phyloP scores from a whole-genome alignment of 1,140 invertebrate species.

The Bombus consobrinus region DNA sequence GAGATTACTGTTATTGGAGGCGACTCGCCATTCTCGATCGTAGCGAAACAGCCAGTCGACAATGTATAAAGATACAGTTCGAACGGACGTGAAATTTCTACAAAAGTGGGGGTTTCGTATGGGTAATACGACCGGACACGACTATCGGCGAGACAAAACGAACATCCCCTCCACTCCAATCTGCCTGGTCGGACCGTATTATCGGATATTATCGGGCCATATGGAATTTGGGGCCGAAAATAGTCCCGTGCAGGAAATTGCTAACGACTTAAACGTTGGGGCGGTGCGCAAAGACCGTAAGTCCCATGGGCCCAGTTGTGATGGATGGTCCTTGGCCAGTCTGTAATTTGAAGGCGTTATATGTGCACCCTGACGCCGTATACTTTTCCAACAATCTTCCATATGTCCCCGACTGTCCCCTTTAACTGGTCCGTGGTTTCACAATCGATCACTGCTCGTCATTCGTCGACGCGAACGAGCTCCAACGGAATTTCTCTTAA shows the following conservation, averaged over 20 bases:
- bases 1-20: constrained; percentile 30
- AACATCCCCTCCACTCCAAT: constrained; percentile 32
- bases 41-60: neutral
- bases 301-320: constrained; percentile 72
- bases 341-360: constrained; percentile 83
- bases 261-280: constrained; percentile 83
- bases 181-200: constrained; percentile 61
- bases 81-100: neutral
- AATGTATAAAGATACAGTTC: neutral
- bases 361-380: constrained; percentile 78
- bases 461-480: neutral
- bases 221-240: constrained; percentile 81
- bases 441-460: neutral
- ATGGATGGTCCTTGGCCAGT: constrained; percentile 79
- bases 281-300: constrained; percentile 74
- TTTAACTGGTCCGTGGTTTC: constrained; percentile 10
- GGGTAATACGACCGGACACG: constrained; percentile 17
- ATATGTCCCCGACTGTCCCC: constrained; percentile 62
- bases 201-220: constrained; percentile 80
- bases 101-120: neutral
- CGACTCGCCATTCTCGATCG: neutral
- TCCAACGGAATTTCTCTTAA: too few relatives aligned
- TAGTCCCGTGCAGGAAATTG: constrained; percentile 82
- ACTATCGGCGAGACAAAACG: constrained; percentile 27
- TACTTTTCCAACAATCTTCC: constrained; percentile 59